Conservation (phyloP, 2,113 vertebrate species). For the Hypanus sabinus region DNA sequence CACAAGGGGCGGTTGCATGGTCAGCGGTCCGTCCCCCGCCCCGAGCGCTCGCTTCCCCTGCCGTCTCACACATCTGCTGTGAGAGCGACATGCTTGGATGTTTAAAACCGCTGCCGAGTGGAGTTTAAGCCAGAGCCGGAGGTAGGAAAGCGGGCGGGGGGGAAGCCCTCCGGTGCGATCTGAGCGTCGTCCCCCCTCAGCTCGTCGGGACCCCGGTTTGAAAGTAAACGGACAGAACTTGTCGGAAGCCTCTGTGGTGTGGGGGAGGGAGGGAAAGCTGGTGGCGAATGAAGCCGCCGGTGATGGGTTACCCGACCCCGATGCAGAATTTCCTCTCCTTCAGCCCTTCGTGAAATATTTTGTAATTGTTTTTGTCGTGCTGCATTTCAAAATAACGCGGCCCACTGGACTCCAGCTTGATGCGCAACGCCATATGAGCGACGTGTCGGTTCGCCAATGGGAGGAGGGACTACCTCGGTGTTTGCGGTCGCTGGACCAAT, state of each 20-base stretch:
- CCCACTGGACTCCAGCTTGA: background rate
- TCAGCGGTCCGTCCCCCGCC: background rate
- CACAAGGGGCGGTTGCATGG: background rate
- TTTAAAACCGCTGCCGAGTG: background rate
- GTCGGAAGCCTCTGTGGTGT: background rate
- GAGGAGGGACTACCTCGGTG: background rate
- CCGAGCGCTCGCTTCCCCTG: too few relatives aligned
- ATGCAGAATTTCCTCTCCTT: too few relatives aligned
- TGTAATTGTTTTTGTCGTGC: background rate
- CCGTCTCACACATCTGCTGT: background rate
- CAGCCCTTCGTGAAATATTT: background rate
- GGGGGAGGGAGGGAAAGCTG: too few relatives aligned
- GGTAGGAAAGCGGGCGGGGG: background rate
- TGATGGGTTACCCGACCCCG: too few relatives aligned
- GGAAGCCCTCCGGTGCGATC: too few relatives aligned
- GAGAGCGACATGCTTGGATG: background rate
- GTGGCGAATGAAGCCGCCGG: background rate
- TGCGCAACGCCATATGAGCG: background rate
- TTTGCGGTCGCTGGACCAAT: background rate
- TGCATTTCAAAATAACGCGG: constrained; percentile 15
- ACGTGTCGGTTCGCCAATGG: background rate
- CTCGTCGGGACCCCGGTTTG: background rate
- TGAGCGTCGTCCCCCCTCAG: background rate
- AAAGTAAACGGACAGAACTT: constrained; percentile 11
- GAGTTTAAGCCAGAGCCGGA: background rate